phyloP scores from a whole-genome alignment of 1,140 invertebrate genomes.

The Mamestra configurata region DNA sequence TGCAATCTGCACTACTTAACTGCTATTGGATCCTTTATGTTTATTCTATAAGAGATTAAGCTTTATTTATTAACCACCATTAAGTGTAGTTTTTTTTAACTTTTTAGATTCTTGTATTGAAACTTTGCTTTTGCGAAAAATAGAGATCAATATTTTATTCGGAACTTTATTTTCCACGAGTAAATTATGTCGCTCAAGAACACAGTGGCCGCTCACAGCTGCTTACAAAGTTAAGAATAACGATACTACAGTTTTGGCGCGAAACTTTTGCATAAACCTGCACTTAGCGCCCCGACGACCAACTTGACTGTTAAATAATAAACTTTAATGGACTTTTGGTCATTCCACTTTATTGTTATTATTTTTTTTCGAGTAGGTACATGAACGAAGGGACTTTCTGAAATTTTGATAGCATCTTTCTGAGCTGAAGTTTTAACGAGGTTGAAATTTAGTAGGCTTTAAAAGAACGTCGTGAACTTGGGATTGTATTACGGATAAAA shows the following conservation, averaged over 20 bases:
- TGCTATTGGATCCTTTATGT: conserved; percentile 12
- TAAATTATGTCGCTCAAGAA: conserved; percentile 48
- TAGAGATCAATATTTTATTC: conserved; percentile 25
- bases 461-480: conserved; percentile 29
- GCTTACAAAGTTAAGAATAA: conserved; percentile 61
- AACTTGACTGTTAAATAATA: conserved; percentile 56
- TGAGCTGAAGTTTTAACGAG: conserved; percentile 44
- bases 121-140: neutral
- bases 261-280: conserved; percentile 62
- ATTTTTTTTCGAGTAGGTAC: conserved; percentile 24
- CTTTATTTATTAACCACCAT: neutral
- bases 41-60: neutral
- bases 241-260: conserved; percentile 61
- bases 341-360: conserved; percentile 49
- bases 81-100: neutral
- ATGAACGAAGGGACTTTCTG: conserved; percentile 33
- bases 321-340: conserved; percentile 52
- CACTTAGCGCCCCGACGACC: conserved; percentile 53
- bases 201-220: conserved; percentile 55
- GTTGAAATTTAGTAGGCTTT: conserved; percentile 38
- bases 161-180: conserved; percentile 30
- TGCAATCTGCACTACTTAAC: conserved; percentile 37
- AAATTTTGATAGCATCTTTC: conserved; percentile 47
- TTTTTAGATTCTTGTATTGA: no score
- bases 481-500: conserved; percentile 21